phyloP scores from a whole-genome alignment of 2,797 vertebrate species.

The Lophotriccus pileatus region DNA sequence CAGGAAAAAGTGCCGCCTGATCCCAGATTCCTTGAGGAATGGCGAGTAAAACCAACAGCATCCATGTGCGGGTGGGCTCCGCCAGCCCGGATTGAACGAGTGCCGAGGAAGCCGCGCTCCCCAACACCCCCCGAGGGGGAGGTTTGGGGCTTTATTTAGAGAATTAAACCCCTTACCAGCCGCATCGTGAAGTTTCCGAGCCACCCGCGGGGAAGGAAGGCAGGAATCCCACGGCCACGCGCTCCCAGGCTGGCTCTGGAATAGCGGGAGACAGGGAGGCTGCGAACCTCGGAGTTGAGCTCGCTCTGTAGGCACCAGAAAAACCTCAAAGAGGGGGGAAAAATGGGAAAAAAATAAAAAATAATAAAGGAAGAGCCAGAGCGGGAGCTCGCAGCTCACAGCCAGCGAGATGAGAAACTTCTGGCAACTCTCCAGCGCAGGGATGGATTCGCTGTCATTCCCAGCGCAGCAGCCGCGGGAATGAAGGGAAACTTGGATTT shows the following conservation, averaged over 20 bases:
- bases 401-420: slow-evolving; percentile 71
- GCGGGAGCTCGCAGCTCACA: slow-evolving; percentile 60
- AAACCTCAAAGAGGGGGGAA: slow-evolving; percentile 45
- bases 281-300: slow-evolving; percentile 69
- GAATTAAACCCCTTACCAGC: slow-evolving; percentile 77
- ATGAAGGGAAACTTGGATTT: slow-evolving; percentile 65
- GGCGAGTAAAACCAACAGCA: slow-evolving; percentile 38
- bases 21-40: slow-evolving; percentile 3
- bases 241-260: slow-evolving; percentile 56
- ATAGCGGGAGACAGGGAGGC: slow-evolving; percentile 33
- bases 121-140: not conserved
- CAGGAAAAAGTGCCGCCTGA: slow-evolving; percentile 13
- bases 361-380: not conserved
- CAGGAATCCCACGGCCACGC: slow-evolving; percentile 31
- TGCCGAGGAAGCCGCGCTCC: not conserved
- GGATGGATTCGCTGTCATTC: slow-evolving; percentile 66
- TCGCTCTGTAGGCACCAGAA: slow-evolving; percentile 69
- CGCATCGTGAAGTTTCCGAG: slow-evolving; percentile 77
- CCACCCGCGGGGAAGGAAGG: slow-evolving; percentile 68
- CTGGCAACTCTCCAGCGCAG: slow-evolving; percentile 76
- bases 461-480: slow-evolving; percentile 51
- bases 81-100: not conserved
- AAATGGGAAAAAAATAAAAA: no score
- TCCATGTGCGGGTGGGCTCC: not conserved
- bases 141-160: not conserved